A percentile compares a stretch with the other conserved stretches of the same genome.
Conservation (phyloP, 2,113 vertebrate genomes). For the Brienomyrus brachyistius region DNA sequence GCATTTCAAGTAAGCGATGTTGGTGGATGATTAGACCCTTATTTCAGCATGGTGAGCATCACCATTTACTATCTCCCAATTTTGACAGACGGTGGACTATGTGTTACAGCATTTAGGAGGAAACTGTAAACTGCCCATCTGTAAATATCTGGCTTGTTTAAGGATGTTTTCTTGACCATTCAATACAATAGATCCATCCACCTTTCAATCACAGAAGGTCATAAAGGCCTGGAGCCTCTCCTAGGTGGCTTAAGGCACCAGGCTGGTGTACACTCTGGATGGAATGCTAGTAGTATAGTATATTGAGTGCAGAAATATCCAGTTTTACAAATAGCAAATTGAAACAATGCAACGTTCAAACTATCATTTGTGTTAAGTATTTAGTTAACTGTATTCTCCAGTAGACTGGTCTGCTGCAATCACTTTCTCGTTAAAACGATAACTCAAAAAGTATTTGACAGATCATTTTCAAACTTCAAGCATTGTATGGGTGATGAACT, state of each 20-base stretch:
- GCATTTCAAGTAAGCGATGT: not conserved
- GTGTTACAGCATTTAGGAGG: not conserved
- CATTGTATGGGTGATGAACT: not conserved
- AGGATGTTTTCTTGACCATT: not conserved
- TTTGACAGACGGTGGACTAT: not conserved
- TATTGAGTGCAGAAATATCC: not conserved
- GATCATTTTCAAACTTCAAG: not conserved
- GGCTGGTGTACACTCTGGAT: not conserved
- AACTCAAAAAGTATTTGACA: not conserved
- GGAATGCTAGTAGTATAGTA: not conserved
- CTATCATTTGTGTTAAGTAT: not conserved
- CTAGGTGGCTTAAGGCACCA: not conserved
- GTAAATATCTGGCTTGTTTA: not conserved
- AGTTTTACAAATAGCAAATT: not conserved
- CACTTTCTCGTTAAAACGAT: not conserved
- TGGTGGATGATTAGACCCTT: not conserved
- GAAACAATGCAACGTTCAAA: not conserved
- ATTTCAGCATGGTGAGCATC: not conserved
- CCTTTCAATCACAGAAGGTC: not conserved
- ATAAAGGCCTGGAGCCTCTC: not conserved
- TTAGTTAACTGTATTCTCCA: not conserved
- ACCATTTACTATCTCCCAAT: not conserved
- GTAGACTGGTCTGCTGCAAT: not conserved
- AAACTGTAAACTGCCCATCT: not conserved
- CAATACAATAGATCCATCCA: not conserved